Evolutionary conservation across 2,888 invertebrate species (phyloP).

Genomic region (Abrostola triplasia): DNA sequence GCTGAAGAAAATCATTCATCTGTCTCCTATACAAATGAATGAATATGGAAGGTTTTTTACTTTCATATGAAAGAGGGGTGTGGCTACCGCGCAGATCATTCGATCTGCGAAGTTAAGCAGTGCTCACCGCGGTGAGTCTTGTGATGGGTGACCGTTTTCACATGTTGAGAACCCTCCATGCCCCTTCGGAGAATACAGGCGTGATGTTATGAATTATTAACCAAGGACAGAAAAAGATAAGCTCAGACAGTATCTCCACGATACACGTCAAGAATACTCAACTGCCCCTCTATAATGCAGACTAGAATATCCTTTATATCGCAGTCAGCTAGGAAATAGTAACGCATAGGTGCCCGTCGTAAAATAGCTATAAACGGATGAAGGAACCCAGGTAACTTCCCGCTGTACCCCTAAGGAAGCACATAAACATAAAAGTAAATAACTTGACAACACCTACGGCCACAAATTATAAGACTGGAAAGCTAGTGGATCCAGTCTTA

Average conservation of each 20-base stretch:
- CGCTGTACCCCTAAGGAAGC: background rate
- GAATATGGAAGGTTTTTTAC: too few relatives aligned
- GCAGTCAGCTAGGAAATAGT: constrained; percentile 5
- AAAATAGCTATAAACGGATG: constrained; percentile 28
- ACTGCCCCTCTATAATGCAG: background rate
- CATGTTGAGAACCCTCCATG: too few relatives aligned
- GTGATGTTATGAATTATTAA: too few relatives aligned
- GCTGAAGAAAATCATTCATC: too few relatives aligned
- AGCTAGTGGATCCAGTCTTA: too few relatives aligned
- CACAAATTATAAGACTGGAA: background rate
- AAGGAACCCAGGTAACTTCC: constrained; percentile 2
- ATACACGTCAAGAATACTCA: background rate
- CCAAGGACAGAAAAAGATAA: background rate
- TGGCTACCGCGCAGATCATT: too few relatives aligned
- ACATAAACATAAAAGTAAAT: constrained; percentile 13
- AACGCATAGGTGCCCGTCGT: constrained; percentile 20
- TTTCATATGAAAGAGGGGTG: too few relatives aligned
- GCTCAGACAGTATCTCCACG: background rate
- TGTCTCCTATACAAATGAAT: too few relatives aligned
- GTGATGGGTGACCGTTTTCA: too few relatives aligned
- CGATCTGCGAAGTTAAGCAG: too few relatives aligned
- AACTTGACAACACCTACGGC: constrained; percentile 2
- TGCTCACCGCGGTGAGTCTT: too few relatives aligned
- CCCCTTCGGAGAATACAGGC: too few relatives aligned
- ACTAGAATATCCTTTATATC: background rate